phyloP scores from a whole-genome alignment of 2,888 invertebrate genomes.

The Rhogogaster chlorosoma region DNA sequence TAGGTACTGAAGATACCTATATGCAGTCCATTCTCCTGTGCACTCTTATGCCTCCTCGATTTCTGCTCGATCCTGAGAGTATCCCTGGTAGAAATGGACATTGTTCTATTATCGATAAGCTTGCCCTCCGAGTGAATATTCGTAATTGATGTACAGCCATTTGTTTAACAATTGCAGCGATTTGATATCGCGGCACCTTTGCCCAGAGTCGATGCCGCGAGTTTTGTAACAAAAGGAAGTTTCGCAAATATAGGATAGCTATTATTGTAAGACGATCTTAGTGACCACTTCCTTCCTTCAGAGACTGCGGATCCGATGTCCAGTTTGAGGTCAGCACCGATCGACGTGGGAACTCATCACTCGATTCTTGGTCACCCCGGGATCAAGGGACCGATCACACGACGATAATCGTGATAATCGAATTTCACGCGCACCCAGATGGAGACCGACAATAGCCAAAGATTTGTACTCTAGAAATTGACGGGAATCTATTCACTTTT shows the following conservation, averaged over 20 bases:
- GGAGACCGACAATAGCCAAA: background rate
- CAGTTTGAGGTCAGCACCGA: slow-evolving; percentile 76
- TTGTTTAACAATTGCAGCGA: background rate
- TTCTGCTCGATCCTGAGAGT: slow-evolving; percentile 9
- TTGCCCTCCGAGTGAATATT: background rate
- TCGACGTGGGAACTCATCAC: slow-evolving; percentile 76
- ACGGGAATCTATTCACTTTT: background rate
- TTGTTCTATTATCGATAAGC: slow-evolving; percentile 11
- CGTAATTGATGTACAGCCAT: background rate
- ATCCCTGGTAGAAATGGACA: slow-evolving; percentile 9
- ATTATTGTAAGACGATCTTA: slow-evolving; percentile 74
- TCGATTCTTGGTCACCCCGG: slow-evolving; percentile 57
- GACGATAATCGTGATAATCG: slow-evolving; percentile 14
- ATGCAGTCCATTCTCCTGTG: slow-evolving; percentile 32
- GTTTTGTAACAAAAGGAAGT: slow-evolving; percentile 61
- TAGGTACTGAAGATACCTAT: background rate
- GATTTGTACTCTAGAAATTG: background rate
- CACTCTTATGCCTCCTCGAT: slow-evolving; percentile 28
- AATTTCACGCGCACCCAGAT: background rate
- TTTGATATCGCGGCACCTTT: slow-evolving; percentile 9
- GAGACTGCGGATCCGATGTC: slow-evolving; percentile 74
- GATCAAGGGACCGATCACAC: slow-evolving; percentile 14
- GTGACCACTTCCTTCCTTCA: slow-evolving; percentile 76
- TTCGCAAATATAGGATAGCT: slow-evolving; percentile 68
- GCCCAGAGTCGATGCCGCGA: background rate